phyloP scores from a whole-genome alignment of 2,797 vertebrate genomes.

The Malacoctenus gilli region DNA sequence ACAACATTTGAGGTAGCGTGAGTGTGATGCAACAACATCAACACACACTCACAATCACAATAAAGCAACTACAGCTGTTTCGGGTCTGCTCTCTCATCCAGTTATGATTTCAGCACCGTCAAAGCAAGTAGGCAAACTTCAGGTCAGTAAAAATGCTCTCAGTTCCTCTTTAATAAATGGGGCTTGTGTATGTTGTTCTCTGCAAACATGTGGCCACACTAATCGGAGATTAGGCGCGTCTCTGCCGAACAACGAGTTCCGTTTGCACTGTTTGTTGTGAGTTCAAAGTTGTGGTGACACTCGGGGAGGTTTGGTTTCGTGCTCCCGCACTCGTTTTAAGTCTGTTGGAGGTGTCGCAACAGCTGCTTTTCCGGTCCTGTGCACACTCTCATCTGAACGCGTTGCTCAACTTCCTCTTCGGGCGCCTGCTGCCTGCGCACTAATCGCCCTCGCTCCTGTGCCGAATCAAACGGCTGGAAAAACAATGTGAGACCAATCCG shows the following conservation, averaged over 20 bases:
- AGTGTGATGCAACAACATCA: no score
- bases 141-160: no score
- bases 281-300: not conserved
- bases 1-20: no score
- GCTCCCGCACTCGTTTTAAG: conserved; percentile 12
- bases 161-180: not conserved
- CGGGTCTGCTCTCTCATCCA: no score
- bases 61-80: no score
- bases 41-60: no score
- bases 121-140: no score
- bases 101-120: no score
- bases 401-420: conserved; percentile 77
- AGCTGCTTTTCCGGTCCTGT: conserved; percentile 65
- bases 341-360: conserved; percentile 66
- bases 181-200: not conserved
- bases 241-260: not conserved
- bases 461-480: conserved; percentile 4
- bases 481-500: not conserved
- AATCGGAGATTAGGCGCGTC: not conserved
- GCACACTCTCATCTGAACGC: conserved; percentile 50
- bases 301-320: not conserved
- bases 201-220: not conserved
- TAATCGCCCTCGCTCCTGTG: conserved; percentile 11
- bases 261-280: not conserved
- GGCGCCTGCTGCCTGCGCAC: conserved; percentile 22